phyloP scores from a whole-genome alignment of 2,888 invertebrate genomes.

The Colletes collaris region DNA sequence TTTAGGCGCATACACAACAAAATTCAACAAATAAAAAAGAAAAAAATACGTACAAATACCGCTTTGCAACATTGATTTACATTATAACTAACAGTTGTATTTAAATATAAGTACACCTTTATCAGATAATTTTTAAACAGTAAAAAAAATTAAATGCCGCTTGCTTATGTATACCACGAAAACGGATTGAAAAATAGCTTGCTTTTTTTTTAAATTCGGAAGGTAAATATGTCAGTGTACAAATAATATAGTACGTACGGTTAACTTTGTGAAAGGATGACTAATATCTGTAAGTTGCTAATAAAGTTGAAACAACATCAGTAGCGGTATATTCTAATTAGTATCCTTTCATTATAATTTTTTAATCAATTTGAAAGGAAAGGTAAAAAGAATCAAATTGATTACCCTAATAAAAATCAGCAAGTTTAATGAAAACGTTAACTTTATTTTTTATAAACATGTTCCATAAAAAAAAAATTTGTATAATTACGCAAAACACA shows the following conservation, averaged over 20 bases:
- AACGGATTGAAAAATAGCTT: slow-evolving; percentile 26
- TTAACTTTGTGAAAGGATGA: slow-evolving; percentile 37
- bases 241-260: slow-evolving; percentile 46
- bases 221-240: slow-evolving; percentile 42
- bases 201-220: slow-evolving; percentile 29
- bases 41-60: slow-evolving; percentile 41
- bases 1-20: slow-evolving; percentile 46
- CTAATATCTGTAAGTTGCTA: slow-evolving; percentile 60
- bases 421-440: slow-evolving; percentile 48
- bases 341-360: slow-evolving; percentile 12
- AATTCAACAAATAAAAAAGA: slow-evolving; percentile 25
- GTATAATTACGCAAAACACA: slow-evolving; percentile 33
- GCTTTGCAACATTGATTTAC: slow-evolving; percentile 49
- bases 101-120: slow-evolving; percentile 48
- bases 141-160: slow-evolving; percentile 33
- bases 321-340: slow-evolving; percentile 28
- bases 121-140: slow-evolving; percentile 39
- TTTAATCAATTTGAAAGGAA: background rate
- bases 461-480: slow-evolving; percentile 36
- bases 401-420: slow-evolving; percentile 29
- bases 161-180: slow-evolving; percentile 38
- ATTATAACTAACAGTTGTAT: slow-evolving; percentile 36
- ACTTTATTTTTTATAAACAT: slow-evolving; percentile 43
- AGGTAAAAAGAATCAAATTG: slow-evolving; percentile 2
- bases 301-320: slow-evolving; percentile 51